phyloP scores from a whole-genome alignment of 2,113 vertebrate species.

The Dipodomys stephensi region DNA sequence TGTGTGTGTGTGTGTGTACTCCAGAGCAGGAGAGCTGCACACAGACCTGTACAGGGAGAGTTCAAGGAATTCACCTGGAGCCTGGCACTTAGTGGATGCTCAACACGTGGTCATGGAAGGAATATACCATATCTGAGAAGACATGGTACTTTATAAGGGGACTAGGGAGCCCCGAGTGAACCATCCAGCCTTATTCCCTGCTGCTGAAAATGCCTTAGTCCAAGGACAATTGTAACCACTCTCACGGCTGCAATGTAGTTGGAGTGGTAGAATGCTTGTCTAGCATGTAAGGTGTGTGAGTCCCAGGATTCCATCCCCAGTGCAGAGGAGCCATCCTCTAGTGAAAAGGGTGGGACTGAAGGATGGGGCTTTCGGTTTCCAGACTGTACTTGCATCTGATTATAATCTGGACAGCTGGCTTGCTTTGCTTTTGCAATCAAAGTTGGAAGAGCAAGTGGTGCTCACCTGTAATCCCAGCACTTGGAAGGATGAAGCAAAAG shows the following conservation, averaged over 20 bases:
- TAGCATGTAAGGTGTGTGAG: no score
- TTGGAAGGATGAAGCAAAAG: no score
- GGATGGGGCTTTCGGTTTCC: background rate
- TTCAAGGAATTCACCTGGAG: background rate
- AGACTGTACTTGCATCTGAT: background rate
- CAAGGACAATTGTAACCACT: background rate
- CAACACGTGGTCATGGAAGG: background rate
- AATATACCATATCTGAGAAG: background rate
- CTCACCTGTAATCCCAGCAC: no score
- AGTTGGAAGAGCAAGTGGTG: background rate
- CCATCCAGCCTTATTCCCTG: background rate
- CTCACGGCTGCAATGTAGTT: background rate
- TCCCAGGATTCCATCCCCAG: background rate
- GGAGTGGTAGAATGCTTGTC: background rate
- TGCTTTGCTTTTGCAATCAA: background rate
- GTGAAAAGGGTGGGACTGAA: background rate
- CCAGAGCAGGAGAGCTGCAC: background rate
- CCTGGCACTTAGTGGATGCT: background rate
- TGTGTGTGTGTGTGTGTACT: background rate
- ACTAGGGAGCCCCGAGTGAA: background rate
- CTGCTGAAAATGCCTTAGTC: background rate
- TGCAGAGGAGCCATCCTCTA: background rate
- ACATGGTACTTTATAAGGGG: background rate
- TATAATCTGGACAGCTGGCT: background rate
- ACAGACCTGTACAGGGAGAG: background rate